A percentile compares a stretch with the other conserved stretches of the same genome.
Conservation (phyloP, 2,113 vertebrate genomes). For the Protobothrops flavoviridis region DNA sequence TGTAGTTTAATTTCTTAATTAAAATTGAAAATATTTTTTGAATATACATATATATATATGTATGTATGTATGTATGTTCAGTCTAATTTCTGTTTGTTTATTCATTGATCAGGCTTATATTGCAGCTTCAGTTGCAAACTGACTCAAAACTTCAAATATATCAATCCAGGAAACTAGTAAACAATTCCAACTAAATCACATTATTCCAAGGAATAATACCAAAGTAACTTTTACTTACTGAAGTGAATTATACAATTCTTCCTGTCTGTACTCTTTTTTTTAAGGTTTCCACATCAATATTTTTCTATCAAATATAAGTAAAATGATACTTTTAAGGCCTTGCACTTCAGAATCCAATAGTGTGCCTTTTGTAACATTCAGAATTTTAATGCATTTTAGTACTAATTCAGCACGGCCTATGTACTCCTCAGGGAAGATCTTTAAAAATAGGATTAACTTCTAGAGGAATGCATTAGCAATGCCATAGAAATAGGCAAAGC, state of each 20-base stretch:
- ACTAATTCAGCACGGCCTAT: conserved; percentile 74
- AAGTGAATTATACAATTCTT: background rate
- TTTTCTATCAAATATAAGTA: conserved; percentile 17
- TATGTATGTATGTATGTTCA: too few relatives aligned
- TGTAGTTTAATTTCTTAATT: background rate
- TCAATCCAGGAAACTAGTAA: background rate
- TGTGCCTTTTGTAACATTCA: conserved; percentile 76
- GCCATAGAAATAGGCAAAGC: conserved; percentile 67
- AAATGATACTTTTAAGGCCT: conserved; percentile 57
- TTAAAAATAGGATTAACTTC: conserved; percentile 88
- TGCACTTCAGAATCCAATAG: conserved; percentile 73
- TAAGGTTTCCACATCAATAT: conserved; percentile 48
- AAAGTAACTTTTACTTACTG: background rate
- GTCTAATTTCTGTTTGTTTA: background rate
- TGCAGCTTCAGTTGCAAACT: background rate
- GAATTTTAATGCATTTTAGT: conserved; percentile 81
- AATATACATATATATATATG: too few relatives aligned
- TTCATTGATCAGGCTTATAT: background rate
- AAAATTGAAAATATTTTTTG: background rate
- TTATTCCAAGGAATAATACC: background rate
- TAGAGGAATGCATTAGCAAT: conserved; percentile 84
- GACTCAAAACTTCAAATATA: background rate
- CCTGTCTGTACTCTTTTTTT: conserved; percentile 5
- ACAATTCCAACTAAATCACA: background rate
- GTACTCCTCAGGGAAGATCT: conserved; percentile 77